Evolutionary conservation across 2,888 invertebrate genomes (phyloP), one percentile per base, ranked within the genome.

Genomic region (Eupelmus urozonus): DNA sequence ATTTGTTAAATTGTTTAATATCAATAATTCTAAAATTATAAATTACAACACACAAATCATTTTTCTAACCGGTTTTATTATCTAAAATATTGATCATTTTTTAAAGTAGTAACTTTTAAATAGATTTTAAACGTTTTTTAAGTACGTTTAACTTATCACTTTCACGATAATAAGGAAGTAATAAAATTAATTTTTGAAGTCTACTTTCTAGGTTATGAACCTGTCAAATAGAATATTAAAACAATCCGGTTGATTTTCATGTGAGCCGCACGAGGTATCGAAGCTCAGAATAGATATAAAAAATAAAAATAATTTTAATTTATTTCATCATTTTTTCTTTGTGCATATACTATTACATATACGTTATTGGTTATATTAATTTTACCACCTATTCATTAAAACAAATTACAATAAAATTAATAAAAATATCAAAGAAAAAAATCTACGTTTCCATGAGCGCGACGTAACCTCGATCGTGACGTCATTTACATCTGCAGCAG

Each of bases 211-310:
- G 74, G 66, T 59, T 74, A 53, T 66, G 59, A 66, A 74, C 18
- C 66, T 74, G 66, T 74, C 74, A 66, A 74, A 74, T 23, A 49
- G 45, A 72, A 53, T 72, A 66, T 59, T 74, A 74, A 66, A 66
- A 74, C 45, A 74, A 74, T 18, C 1, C 49, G 49, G 66, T 4
- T 20, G 20, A 59, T 59, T 66, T 29, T 59, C 74, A 73, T 42
- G 63, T 42, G 18, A 13, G 16, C 13, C 13, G 34, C 34, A 5
- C 2, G 13, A 45, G 45, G 16, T 9, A 9, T 9, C 34, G 3
- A 34, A 34, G 34, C 9, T 34, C 9, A 34, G 9, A 45, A 45
- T 45, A 13, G 45, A 45, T 7, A 45, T 45, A n/a, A n/a, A n/a
- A n/a, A n/a, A n/a, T 45, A 16, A 45, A 45, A 13, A 34, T 34